Evolutionary conservation across 2,797 vertebrate genomes (phyloP).

Genomic region (Ataeniobius toweri): DNA sequence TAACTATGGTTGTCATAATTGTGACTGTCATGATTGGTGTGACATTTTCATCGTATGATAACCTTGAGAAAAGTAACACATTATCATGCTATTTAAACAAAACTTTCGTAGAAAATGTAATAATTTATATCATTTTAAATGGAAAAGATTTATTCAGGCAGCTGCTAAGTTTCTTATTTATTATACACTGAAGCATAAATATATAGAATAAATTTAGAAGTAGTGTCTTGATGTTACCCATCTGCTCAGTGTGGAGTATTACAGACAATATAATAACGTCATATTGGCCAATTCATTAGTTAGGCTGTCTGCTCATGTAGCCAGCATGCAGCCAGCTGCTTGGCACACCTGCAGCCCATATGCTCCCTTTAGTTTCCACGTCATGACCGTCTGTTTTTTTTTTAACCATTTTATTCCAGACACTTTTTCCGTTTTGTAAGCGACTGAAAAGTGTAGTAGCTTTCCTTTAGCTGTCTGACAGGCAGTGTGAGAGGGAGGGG

Average conservation of each 20-base stretch:
- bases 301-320: too few species aligned
- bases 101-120: neutral
- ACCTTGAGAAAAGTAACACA: neutral
- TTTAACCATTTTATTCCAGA: too few species aligned
- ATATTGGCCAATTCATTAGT: neutral
- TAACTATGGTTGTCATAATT: neutral
- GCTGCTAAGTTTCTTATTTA: neutral
- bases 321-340: too few species aligned
- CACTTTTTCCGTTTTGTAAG: too few species aligned
- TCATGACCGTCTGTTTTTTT: too few species aligned
- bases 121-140: neutral
- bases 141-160: too few species aligned
- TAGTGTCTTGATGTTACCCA: neutral
- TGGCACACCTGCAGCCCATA: too few species aligned
- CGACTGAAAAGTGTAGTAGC: too few species aligned
- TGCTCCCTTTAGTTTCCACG: too few species aligned
- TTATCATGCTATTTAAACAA: neutral
- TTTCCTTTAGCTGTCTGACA: too few species aligned
- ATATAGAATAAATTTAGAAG: neutral
- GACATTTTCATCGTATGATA: neutral
- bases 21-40: neutral
- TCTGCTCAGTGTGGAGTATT: neutral
- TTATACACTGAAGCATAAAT: neutral
- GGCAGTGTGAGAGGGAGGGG: too few species aligned
- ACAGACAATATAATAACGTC: neutral